Evolutionary conservation across 2,888 invertebrate species (phyloP).

Genomic region (Aspidapion aeneum): DNA sequence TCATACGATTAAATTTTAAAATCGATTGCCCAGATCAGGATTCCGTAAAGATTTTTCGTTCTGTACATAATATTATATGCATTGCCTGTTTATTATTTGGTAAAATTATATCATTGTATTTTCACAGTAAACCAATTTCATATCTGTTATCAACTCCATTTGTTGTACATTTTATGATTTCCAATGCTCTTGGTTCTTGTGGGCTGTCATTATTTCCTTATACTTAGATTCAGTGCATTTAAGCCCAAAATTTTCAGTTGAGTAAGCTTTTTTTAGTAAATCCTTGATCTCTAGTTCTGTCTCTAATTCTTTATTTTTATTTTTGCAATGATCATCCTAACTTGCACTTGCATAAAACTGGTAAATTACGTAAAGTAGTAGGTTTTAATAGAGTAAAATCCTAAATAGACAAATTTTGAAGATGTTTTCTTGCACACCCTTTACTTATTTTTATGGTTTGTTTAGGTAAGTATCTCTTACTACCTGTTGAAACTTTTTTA

Average conservation of each 20-base stretch:
- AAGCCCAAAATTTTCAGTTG: not conserved
- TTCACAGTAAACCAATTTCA: slow-evolving; percentile 15
- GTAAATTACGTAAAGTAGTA: not conserved
- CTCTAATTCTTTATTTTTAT: not conserved
- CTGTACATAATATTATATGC: slow-evolving; percentile 5
- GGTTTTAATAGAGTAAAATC: not conserved
- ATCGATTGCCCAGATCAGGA: not conserved
- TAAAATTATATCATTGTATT: slow-evolving; percentile 8
- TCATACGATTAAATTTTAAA: not conserved
- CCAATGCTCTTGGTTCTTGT: not conserved
- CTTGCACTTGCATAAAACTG: not conserved
- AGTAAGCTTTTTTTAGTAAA: not conserved
- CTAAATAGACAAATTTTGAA: not conserved
- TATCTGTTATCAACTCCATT: slow-evolving; percentile 10
- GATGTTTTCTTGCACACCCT: no score
- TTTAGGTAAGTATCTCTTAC: no score
- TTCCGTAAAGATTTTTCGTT: not conserved
- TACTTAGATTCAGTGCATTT: not conserved
- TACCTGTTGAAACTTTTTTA: no score
- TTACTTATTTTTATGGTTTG: no score
- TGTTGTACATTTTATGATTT: not conserved
- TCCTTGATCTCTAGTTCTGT: not conserved
- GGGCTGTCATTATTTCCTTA: not conserved
- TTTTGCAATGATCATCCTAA: not conserved
- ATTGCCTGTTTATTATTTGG: slow-evolving; percentile 11